Evolutionary conservation across 1,140 invertebrate species (phyloP), one percentile per base, ranked within the genome.

Genomic region (Portunus trituberculatus): DNA sequence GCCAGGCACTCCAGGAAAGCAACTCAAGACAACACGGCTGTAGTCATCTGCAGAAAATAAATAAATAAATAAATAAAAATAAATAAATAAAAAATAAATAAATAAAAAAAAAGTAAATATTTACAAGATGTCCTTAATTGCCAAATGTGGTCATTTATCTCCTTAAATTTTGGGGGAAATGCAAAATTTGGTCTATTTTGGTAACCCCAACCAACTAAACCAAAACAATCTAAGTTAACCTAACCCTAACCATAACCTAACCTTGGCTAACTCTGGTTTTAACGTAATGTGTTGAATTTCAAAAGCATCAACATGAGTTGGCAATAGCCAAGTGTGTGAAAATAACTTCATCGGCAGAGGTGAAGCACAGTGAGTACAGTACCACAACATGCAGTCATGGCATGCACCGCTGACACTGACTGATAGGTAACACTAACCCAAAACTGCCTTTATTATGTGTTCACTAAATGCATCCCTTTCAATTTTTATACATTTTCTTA

Each of bases 21-120:
- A 97, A 93, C 97, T 97, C n/a, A 98, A 96, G 10, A 97, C 97
- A 14, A 98, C 98, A 95, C 98, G 96, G 14, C 97, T 98, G 94
- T 97, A 97, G 96, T 98, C 98, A 97, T 98, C 98, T 98, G 97
- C 3, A 16, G 39, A 87, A 52, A 48, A 52, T 14, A 14, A 14
- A n/a, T 14, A 76, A 10, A 76, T 20, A 76, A 6, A 52, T 52
- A 25, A 25, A 84, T 4, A 84, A 8, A 6, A 25, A 84, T 84
- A n/a, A 25, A 84, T 4, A 84, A 25, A 84, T 28, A 84, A 25
- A 84, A 25, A 84, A 84, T 25, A 84, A 4, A 84, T 25, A 84
- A 4, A 84, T 28, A 4, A 84, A 4, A 89, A 25, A 10, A 7
- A 89, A 25, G 32, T 39, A 20, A 31, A 87, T 29, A 87, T 4